Evolutionary conservation across 2,797 vertebrate species (phyloP), one percentile per base, ranked within the genome.

Genomic region (Phoxinus dragarum): DNA sequence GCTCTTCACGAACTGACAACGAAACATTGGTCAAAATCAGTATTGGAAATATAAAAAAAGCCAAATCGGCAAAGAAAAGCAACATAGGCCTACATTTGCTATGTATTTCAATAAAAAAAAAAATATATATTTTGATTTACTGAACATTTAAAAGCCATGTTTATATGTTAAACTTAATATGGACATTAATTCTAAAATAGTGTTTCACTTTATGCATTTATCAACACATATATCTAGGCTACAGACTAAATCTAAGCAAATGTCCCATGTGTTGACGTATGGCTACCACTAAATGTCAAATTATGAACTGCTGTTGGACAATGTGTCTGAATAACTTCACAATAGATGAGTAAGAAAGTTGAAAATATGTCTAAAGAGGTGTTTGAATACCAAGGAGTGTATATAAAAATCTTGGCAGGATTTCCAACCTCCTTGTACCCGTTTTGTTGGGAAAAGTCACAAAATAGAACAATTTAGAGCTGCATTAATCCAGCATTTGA

Each of bases 401-500:
- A 49, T 87, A 84, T 71, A 86, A 85, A 86, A 79, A 82, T 61
- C 19, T 64, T 79, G 80, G 82, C 80, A 78, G 17, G 23, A 49
- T 80, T 71, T 47, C 3, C 59, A 79, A 56, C 27, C 8, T 72
- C 27, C 6, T 84, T 79, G 47, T 42, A 67, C 31, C 27, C 72
- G n/a, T 81, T 84, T 80, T 68, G 71, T 36, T n/a, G 47, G 69
- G 81, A 56, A 72, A 80, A 56, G 47, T 67, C 61, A 74, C 47
- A 52, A 76, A 73, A 40, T 47, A 73, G 56, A 84, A 74, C 42
- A 80, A 82, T 88, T 86, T 84, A 79, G 34, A 59, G 64, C 44
- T 52, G 49, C 85, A 74, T 85, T 87, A 81, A 85, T 75, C 59
- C 82, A 78, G 27, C 36, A 72, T 81, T 87, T 89, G 80, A 87